Evolutionary conservation across 2,888 invertebrate genomes (phyloP).

Genomic region (Drosophila yooni): DNA sequence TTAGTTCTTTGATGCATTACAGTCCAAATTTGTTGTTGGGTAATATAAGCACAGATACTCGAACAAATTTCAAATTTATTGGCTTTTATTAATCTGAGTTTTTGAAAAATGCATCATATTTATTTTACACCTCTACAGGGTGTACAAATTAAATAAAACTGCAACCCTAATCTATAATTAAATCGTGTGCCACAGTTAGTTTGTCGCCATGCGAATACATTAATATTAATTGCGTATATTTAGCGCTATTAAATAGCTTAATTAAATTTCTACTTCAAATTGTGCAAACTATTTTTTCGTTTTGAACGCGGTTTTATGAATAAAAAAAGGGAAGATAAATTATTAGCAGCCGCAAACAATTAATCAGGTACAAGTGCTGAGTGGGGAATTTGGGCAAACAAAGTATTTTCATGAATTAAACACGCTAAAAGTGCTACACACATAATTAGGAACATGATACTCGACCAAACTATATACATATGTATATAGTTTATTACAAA

Average conservation of each 20-base stretch:
- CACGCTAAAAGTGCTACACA: constrained; percentile 66
- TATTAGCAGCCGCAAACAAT: constrained; percentile 50
- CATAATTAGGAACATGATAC: constrained; percentile 78
- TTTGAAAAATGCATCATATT: not conserved
- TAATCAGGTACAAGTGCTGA: constrained; percentile 39
- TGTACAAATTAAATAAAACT: constrained; percentile 1
- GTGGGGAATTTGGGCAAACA: constrained; percentile 24
- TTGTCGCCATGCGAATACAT: constrained; percentile 59
- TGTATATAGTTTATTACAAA: not conserved
- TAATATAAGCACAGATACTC: not conserved
- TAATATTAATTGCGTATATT: constrained; percentile 78
- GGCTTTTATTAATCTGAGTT: not conserved
- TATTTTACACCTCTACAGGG: not conserved
- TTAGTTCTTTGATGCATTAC: not conserved
- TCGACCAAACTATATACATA: constrained; percentile 5
- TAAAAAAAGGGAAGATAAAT: constrained; percentile 12
- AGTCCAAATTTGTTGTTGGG: not conserved
- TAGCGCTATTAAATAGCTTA: constrained; percentile 64
- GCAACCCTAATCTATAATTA: constrained; percentile 73
- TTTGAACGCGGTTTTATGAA: not conserved
- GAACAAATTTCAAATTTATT: not conserved
- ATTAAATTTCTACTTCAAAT: constrained; percentile 76
- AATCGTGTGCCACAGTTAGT: constrained; percentile 56
- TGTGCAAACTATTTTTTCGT: constrained; percentile 29
- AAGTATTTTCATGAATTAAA: constrained; percentile 71